Percentiles rank a stretch among this genome's conserved stretches.
Evolutionary conservation across 2,113 vertebrate species (phyloP).

Genomic region (human (Homo sapiens)): GRCh38 chrX:33193501-33194000

Average conservation of each 20-base stretch:
- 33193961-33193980: background rate
- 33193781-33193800: background rate
- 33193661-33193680: background rate
- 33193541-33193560: background rate
- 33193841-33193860: background rate
- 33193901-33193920: background rate
- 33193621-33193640: background rate
- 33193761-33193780: background rate
- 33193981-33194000: background rate
- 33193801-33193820: background rate
- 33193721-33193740: background rate
- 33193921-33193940: background rate
- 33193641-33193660: background rate
- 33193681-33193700: background rate
- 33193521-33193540: background rate
- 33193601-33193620: background rate
- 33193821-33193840: background rate
- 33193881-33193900: background rate
- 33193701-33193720: background rate
- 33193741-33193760: conserved; percentile 18
- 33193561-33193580: background rate
- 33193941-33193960: background rate
- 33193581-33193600: background rate
- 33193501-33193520: background rate
- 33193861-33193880: background rate